Percentiles rank a stretch among this genome's conserved stretches.
phyloP scores from a whole-genome alignment of 53 echinoderm and acorn worm genomes.

The Hippasteria phrygiana region DNA sequence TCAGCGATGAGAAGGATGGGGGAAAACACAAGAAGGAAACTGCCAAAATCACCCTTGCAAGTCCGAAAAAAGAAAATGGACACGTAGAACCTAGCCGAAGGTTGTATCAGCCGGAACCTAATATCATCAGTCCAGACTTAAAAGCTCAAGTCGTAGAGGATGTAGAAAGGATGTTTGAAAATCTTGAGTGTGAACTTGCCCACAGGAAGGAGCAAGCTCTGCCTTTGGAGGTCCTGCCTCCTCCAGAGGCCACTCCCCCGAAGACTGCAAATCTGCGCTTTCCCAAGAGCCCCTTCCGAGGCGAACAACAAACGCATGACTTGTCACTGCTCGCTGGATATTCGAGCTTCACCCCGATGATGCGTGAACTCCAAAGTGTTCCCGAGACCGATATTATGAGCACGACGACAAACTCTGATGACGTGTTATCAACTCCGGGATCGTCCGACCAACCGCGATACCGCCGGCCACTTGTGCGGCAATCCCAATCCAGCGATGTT shows the following conservation, averaged over 20 bases:
- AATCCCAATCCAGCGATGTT: conserved; percentile 66
- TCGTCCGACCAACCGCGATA: conserved; percentile 25
- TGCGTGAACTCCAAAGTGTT: conserved; percentile 83
- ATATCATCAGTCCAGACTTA: conserved; percentile 65
- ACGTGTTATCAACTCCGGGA: conserved; percentile 61
- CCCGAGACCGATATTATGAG: conserved; percentile 76
- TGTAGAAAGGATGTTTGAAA: conserved; percentile 93
- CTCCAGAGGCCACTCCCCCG: conserved; percentile 12
- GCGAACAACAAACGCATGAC: conserved; percentile 88
- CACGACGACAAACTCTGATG: conserved; percentile 67
- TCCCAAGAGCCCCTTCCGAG: conserved; percentile 72
- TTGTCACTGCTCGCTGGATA: conserved; percentile 93
- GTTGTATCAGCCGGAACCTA: conserved; percentile 36
- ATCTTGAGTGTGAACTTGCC: conserved; percentile 82
- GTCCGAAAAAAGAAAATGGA: conserved; percentile 19
- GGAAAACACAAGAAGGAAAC: conserved; percentile 33
- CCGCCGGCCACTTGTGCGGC: conserved; percentile 65
- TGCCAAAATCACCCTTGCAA: not conserved
- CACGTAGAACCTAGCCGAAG: conserved; percentile 8
- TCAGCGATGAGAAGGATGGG: conserved; percentile 27
- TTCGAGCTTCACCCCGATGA: conserved; percentile 87
- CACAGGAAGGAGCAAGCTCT: conserved; percentile 54
- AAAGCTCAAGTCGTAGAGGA: conserved; percentile 73
- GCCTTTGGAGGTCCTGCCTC: conserved; percentile 48
- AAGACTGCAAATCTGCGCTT: conserved; percentile 55